Conservation (phyloP, 2,113 vertebrate species). For the Trachemys scripta region DNA sequence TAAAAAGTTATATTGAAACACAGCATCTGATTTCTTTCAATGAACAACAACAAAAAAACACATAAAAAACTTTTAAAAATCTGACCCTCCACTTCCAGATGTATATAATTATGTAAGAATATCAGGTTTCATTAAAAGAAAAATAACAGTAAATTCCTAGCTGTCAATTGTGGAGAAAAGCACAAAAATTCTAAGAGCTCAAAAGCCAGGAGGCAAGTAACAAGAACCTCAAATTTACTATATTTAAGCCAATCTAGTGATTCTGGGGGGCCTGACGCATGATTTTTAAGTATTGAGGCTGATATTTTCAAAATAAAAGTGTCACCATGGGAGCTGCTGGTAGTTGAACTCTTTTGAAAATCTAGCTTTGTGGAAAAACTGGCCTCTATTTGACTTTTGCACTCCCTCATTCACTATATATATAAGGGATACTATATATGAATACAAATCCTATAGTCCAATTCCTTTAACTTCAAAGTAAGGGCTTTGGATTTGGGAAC, state of each 20-base stretch:
- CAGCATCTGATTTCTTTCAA: not conserved
- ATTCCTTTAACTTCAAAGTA: not conserved
- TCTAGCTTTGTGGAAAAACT: too few relatives aligned
- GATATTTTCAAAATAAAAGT: too few relatives aligned
- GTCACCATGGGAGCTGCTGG: not conserved
- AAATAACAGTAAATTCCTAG: not conserved
- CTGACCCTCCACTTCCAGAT: not conserved
- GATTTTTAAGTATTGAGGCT: not conserved
- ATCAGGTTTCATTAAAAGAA: not conserved
- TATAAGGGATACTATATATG: too few relatives aligned
- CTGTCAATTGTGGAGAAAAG: not conserved
- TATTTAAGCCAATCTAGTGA: not conserved
- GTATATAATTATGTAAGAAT: not conserved
- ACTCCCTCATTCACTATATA: too few relatives aligned
- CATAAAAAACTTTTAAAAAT: not conserved
- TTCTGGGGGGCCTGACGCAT: not conserved
- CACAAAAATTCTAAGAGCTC: not conserved
- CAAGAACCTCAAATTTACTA: not conserved
- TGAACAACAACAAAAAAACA: not conserved
- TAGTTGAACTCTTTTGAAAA: not conserved
- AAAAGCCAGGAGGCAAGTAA: not conserved
- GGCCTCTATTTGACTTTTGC: too few relatives aligned
- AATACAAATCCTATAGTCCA: not conserved
- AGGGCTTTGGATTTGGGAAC: not conserved
- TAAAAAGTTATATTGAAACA: too few relatives aligned